These are phyloP conservation scores for Parotia lawesii DNA, from an alignment of 2,113 vertebrate species.

Conservation along the genomic window DNA sequence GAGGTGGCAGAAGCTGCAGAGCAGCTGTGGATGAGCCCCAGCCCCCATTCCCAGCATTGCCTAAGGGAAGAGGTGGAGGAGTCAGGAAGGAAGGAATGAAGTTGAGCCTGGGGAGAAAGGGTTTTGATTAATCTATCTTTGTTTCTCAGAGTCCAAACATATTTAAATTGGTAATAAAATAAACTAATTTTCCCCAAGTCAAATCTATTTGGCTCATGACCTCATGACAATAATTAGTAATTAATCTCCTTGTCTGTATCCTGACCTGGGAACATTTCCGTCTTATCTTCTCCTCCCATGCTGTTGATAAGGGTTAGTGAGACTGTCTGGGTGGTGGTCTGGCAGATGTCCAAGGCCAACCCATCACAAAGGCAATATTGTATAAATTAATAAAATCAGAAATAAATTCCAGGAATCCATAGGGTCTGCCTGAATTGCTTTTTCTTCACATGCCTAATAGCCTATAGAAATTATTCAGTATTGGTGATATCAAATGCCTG, in stretches of 20 bases:
- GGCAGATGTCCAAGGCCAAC: background rate
- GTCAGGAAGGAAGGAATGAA: background rate
- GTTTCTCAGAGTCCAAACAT: background rate
- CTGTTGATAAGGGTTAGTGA: background rate
- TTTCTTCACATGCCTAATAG: background rate
- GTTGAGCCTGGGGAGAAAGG: background rate
- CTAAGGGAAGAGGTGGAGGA: background rate
- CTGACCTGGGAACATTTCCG: background rate
- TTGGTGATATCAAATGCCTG: background rate
- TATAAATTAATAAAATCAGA: background rate
- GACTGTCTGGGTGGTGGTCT: background rate
- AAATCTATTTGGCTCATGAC: background rate
- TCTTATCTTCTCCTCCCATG: background rate
- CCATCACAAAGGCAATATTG: background rate
- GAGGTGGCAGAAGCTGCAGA: background rate
- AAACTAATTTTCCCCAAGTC: background rate
- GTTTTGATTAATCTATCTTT: background rate
- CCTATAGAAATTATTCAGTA: rapidly evolving
- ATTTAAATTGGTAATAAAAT: background rate
- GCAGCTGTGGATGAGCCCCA: background rate
- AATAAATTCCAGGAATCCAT: background rate
- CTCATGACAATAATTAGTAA: background rate
- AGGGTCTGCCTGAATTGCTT: background rate
- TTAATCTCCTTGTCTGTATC: background rate
- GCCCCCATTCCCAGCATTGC: rapidly evolving